Percentiles rank a stretch among this genome's conserved stretches.
phyloP scores from a whole-genome alignment of 2,113 vertebrate genomes.

The Aldabrachelys gigantea region DNA sequence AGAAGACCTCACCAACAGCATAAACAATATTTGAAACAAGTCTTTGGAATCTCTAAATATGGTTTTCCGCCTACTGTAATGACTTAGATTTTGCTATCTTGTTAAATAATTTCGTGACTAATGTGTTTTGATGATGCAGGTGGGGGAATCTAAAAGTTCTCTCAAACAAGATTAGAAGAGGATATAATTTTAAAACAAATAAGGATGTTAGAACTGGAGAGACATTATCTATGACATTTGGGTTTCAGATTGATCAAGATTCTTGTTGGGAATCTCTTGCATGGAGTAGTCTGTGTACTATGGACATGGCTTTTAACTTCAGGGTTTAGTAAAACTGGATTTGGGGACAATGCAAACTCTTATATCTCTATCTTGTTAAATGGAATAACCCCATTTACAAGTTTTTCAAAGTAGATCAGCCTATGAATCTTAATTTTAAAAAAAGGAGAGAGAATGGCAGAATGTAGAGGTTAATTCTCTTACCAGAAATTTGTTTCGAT shows the following conservation, averaged over 20 bases:
- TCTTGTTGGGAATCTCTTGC: fast-evolving
- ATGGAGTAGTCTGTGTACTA: fast-evolving
- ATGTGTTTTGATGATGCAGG: neutral
- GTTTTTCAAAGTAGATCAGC: neutral
- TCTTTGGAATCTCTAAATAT: neutral
- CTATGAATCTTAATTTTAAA: neutral
- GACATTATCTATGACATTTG: neutral
- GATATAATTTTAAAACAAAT: neutral
- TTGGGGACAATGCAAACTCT: neutral
- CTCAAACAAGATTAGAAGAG: neutral
- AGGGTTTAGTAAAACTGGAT: conserved; percentile 10
- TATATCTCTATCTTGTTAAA: neutral
- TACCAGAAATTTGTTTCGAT: neutral
- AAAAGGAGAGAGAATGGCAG: neutral
- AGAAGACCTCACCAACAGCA: neutral
- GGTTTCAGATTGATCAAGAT: neutral
- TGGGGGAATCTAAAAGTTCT: neutral
- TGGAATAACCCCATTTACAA: neutral
- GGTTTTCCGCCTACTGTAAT: neutral
- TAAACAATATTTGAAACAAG: neutral
- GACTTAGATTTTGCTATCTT: neutral
- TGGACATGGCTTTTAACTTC: conserved; percentile 10
- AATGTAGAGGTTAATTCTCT: neutral
- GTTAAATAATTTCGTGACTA: neutral
- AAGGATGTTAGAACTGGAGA: neutral